Evolutionary conservation across 2,797 vertebrate genomes (phyloP), one percentile per base, ranked within the genome.

Genomic region (Smutsia temminckii): DNA sequence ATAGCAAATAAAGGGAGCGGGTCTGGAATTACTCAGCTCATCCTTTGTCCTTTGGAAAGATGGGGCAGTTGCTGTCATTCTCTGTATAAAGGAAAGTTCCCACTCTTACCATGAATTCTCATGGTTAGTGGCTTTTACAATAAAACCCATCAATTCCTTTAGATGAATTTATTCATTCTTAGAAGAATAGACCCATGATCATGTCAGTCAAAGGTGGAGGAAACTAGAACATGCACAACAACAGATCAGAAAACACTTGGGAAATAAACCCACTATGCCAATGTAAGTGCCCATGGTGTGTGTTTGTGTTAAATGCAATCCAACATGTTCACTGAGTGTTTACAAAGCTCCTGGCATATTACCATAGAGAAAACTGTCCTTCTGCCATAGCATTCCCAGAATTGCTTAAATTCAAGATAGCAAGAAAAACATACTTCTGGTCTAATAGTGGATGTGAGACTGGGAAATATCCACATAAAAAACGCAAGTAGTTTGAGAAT

Each of bases 121-220:
- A 75, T 10, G 42, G 34, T 77, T 87, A 80, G 51, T 63, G 4
- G 21, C 23, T 93, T 91, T 81, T 81, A 75, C 53, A 85, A 83
- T 79, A 51, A 89, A 89, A 86, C 68, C 49, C 11, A 66, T 40
- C 61, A 46, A 37, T 74, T 80, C 37, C 23, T 46, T 75, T 59
- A 84, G 74, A 84, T 86, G 66, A 61, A 85, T 57, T 37, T 29
- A 64, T 95, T 91, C 40, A 23, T 90, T 85, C 57, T 91, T 42
- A 49, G 59, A 87, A 91, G 69, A 77, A 66, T 18, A 74, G 63
- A 25, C 14, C 7, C 63, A 42, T 55, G 53, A 37, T 64, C 29
- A 59, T 27, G n/a, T 78, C 46, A 21, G 29, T 84, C 68, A 71
- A 75, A 96, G 46, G n/a, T 34, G 40, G 11, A 57, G 1, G 79